Evolutionary conservation across 2,797 vertebrate species (phyloP).

Genomic region (Heliangelus exortis): DNA sequence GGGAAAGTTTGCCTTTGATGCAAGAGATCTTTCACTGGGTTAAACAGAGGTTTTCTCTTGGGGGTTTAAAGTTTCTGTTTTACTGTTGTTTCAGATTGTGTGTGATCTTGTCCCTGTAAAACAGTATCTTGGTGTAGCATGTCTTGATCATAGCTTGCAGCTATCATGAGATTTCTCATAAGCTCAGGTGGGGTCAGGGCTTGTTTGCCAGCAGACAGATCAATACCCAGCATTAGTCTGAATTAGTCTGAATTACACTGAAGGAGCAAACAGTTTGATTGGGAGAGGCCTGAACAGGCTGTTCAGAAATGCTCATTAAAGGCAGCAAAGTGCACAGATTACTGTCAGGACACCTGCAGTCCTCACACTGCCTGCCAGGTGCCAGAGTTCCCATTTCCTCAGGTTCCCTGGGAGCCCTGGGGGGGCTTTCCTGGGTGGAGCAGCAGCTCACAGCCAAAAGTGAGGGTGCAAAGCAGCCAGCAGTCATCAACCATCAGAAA

Average conservation of each 20-base stretch:
- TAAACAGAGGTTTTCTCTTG: not conserved
- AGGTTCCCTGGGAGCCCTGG: not conserved
- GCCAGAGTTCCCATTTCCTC: not conserved
- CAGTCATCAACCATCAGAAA: not conserved
- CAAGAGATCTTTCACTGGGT: not conserved
- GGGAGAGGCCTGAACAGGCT: not conserved
- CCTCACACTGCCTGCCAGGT: rapidly evolving
- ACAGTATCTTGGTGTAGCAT: not conserved
- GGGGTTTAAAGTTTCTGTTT: not conserved
- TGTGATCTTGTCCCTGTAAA: not conserved
- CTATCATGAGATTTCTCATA: not conserved
- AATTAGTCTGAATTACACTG: not conserved
- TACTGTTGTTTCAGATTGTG: not conserved
- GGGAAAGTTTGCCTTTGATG: not conserved
- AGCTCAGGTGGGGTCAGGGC: not conserved
- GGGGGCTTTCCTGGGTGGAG: not conserved
- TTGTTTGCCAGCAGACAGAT: not conserved
- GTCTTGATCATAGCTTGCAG: not conserved
- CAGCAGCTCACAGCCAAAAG: not conserved
- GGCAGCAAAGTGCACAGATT: not conserved
- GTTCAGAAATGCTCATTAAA: not conserved
- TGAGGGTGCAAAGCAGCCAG: not conserved
- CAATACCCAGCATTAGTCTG: not conserved
- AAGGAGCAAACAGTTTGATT: not conserved
- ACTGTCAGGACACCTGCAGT: not conserved